Base-by-base conservation (phyloP, 2,888 invertebrate genomes). In the Ophion costatus region DNA sequence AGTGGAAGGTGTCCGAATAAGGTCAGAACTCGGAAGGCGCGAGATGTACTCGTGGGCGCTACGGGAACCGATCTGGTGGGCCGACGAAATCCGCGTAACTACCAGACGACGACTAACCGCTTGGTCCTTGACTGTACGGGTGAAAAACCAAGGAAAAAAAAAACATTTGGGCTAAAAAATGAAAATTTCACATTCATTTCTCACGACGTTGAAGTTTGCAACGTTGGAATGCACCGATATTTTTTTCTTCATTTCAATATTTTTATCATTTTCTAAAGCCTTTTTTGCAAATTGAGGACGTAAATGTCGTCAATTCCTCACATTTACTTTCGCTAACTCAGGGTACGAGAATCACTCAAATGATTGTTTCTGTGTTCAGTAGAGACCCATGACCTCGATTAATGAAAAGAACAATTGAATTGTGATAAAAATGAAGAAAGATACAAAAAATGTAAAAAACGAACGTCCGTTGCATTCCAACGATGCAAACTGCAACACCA, bases 1-100 rank as follows among this genome's bases (percentile, higher is more conserved):
- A 86, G 89, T 90, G 91, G 91, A 92, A 92, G 92, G 91, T 91
- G 91, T 91, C 93, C 93, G 92, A 93, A 93, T 93, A 93, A 93
- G 92, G 93, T 92, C 90, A 92, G 91, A 90, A 89, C 88, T 87
- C 82, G 88, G 90, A 88, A 90, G 90, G 89, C 89, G 89, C 89
- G 86, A 87, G 76, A 87, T 84, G 76, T 83, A 66, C 74, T 83
- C 82, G 88, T 87, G 88, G 88, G 88, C 88, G 88, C 85, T 70
- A 74, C 79, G 80, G 81, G 87, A 80, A 86, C 82, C 85, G 57
- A 86, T 82, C 85, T 82, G 83, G 87, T 87, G 87, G 85, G 85
- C 80, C 85, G 85, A 45, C 57, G 70, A 56, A 76, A 78, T 33
- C n/a, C 76, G 73, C 74, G 81, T 80, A 77, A 84, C 76, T 66